A percentile compares a stretch with the other conserved stretches of the same genome.
phyloP scores from a whole-genome alignment of 2,797 vertebrate species.

The Ctenopoma multispine region DNA sequence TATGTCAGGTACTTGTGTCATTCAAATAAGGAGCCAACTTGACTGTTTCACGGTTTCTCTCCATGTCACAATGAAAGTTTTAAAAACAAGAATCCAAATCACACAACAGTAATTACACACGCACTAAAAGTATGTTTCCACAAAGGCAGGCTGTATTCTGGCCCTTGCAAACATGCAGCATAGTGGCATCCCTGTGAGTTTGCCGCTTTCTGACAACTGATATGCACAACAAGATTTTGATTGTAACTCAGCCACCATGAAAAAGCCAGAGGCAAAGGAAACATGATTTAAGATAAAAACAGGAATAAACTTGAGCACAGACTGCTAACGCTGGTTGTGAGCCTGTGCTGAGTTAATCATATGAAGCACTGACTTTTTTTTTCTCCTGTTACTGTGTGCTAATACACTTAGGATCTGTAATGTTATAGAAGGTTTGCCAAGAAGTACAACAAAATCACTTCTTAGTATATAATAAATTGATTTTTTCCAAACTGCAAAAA shows the following conservation, averaged over 20 bases:
- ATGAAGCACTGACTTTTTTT: conserved; percentile 25
- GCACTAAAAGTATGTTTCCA: conserved; percentile 40
- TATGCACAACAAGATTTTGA: conserved; percentile 53
- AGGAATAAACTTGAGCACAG: conserved; percentile 45
- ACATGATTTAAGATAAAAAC: conserved; percentile 51
- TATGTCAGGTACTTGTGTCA: conserved; percentile 53
- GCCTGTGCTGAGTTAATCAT: conserved; percentile 46
- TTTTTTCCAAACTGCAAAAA: conserved; percentile 36
- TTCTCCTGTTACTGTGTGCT: conserved; percentile 38
- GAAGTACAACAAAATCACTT: conserved; percentile 25
- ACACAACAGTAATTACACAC: conserved; percentile 54
- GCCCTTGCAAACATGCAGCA: conserved; percentile 33
- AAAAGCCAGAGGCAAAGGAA: conserved; percentile 41
- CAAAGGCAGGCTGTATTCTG: conserved; percentile 31
- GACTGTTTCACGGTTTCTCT: conserved; percentile 46
- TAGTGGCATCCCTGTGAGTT: conserved; percentile 47
- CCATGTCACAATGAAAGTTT: conserved; percentile 20
- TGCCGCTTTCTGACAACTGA: conserved; percentile 52
- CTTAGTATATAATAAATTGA: conserved; percentile 22
- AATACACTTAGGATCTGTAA: conserved; percentile 29
- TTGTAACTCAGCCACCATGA: conserved; percentile 46
- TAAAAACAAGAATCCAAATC: conserved; percentile 44
- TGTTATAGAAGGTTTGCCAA: conserved; percentile 14
- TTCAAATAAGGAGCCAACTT: conserved; percentile 41
- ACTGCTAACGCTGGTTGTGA: conserved; percentile 46